These are phyloP conservation scores for Entomobrya proxima DNA, from an alignment of 2,888 invertebrate genomes.

Conservation along the genomic window DNA sequence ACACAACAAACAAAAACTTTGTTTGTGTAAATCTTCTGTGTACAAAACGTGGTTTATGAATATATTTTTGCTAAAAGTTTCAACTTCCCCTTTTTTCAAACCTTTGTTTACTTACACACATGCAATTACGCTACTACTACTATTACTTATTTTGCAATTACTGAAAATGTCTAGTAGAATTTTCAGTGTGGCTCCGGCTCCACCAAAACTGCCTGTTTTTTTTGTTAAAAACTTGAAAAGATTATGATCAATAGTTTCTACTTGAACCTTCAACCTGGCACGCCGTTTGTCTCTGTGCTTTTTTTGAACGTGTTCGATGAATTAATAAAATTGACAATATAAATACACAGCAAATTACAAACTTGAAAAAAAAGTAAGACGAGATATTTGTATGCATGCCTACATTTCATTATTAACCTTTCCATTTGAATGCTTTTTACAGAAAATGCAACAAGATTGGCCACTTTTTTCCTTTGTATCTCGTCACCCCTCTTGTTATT, in stretches of 20 bases:
- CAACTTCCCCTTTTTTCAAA: conserved; percentile 13
- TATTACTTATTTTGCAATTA: conserved; percentile 24
- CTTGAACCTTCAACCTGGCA: conserved; percentile 1
- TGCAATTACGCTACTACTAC: too few species aligned
- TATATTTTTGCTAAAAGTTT: not conserved
- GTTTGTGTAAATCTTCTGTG: not conserved
- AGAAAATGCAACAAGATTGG: not conserved
- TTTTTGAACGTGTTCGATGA: conserved; percentile 3
- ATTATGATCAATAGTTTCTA: not conserved
- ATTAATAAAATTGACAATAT: not conserved
- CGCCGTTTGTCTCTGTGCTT: conserved; percentile 19
- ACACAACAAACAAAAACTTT: too few species aligned
- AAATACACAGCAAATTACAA: not conserved
- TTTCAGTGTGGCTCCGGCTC: not conserved
- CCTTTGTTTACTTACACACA: not conserved
- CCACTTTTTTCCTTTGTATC: conserved; percentile 31
- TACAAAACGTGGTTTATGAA: conserved; percentile 6
- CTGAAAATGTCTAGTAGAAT: not conserved
- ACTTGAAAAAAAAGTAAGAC: too few species aligned
- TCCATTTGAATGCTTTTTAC: too few species aligned
- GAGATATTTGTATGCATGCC: too few species aligned
- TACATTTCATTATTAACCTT: too few species aligned
- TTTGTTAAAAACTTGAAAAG: conserved; percentile 3
- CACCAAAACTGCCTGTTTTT: conserved; percentile 39
- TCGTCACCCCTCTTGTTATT: too few species aligned